phyloP scores from a whole-genome alignment of 2,797 vertebrate species.

The Betta splendens region DNA sequence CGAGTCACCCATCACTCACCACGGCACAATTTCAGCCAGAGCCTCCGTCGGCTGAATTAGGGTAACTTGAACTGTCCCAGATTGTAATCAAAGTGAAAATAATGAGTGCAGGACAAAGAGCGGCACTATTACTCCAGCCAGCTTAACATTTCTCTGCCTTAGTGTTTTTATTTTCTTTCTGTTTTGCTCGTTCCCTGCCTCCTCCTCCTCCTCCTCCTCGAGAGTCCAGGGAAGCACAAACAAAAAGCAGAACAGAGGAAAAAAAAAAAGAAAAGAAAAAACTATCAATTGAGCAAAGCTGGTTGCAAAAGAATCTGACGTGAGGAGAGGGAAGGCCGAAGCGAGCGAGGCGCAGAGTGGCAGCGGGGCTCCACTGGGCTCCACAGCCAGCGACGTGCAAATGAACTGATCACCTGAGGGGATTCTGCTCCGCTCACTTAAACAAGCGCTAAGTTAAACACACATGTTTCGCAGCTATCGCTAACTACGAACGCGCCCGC shows the following conservation, averaged over 20 bases:
- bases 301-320: constrained; percentile 29
- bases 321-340: constrained; percentile 24
- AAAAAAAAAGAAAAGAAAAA: constrained; percentile 7
- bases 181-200: constrained; percentile 28
- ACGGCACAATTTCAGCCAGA: constrained; percentile 77
- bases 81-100: constrained; percentile 83
- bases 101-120: constrained; percentile 78
- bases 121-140: constrained; percentile 65
- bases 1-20: constrained; percentile 84
- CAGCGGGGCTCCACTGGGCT: constrained; percentile 39
- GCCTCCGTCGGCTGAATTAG: constrained; percentile 74
- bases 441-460: constrained; percentile 78
- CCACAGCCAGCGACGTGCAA: constrained; percentile 62
- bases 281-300: constrained; percentile 19
- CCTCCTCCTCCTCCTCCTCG: constrained; percentile 25
- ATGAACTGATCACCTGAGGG: constrained; percentile 82
- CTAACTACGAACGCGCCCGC: too few relatives aligned
- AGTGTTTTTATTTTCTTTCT: constrained; percentile 15
- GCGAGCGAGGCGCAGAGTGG: constrained; percentile 39
- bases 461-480: constrained; percentile 66
- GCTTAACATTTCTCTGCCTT: constrained; percentile 70
- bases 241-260: constrained; percentile 49
- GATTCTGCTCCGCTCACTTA: constrained; percentile 80
- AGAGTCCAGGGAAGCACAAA: constrained; percentile 52
- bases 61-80: constrained; percentile 77